A percentile compares a stretch with the other conserved stretches of the same genome.
phyloP scores from a whole-genome alignment of 37 sponge, comb jelly and placozoan genomes.

The Ianthella basta region DNA sequence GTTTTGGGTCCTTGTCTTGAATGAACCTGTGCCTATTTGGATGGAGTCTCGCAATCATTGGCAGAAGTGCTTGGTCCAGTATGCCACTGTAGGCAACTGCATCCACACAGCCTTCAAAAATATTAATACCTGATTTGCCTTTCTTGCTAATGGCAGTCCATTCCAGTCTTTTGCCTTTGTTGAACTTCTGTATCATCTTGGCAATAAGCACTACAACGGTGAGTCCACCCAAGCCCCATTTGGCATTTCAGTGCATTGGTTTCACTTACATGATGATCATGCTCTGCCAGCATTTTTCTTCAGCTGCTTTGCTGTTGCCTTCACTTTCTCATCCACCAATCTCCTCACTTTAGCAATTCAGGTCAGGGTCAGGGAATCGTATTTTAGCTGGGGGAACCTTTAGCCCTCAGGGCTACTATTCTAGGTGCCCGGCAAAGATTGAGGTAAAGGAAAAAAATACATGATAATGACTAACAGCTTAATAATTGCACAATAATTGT shows the following conservation, averaged over 20 bases:
- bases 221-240: slow-evolving; percentile 3
- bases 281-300: slow-evolving; percentile 1
- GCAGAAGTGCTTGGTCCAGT: not conserved
- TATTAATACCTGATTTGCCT: not conserved
- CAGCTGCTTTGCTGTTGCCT: not conserved
- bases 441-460: too few species aligned
- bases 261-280: not conserved
- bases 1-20: not conserved
- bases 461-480: too few species aligned
- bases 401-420: too few species aligned
- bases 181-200: not conserved
- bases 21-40: not conserved
- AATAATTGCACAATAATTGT: too few species aligned
- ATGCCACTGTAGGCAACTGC: not conserved
- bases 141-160: slow-evolving; percentile 6
- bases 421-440: too few species aligned
- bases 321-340: not conserved
- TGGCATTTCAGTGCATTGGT: not conserved
- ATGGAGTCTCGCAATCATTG: not conserved
- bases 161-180: not conserved
- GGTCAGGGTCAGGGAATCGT: too few species aligned
- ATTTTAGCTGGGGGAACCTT: too few species aligned
- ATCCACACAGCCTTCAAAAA: slow-evolving; percentile 3
- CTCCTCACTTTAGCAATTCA: slow-evolving; percentile 10
- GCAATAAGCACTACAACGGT: not conserved